Evolutionary conservation across 1,140 invertebrate species (phyloP), one percentile per base, ranked within the genome.

Genomic region (Pemphigus obesinymphae): DNA sequence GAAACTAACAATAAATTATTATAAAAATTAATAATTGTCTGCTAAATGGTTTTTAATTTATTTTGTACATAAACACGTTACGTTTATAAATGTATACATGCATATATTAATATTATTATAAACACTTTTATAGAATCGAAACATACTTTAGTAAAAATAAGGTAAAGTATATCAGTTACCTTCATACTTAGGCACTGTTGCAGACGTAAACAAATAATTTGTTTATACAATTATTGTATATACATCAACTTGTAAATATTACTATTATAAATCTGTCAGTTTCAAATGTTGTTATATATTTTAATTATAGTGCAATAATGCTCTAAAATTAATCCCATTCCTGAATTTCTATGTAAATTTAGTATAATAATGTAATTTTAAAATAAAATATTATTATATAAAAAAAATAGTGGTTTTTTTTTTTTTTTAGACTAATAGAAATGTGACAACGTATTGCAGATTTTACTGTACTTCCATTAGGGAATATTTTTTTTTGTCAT

Each of bases 291-390:
- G 43, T 26, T 73, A 17, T 53, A 55, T 37, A 55, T 13, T 53
- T 34, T 11, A 34, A 75, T 13, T 31, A 75, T 70, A 78, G 73
- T 58, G 13, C n/a, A 55, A 78, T 58, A 58, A 58, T 78, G 73
- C 23, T 58, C 1, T 17, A 3, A 55, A 58, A 58, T 55, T 58
- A 26, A 58, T 26, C 34, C 29, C 11, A 78, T 75, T 73, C 73
- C n/a, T 58, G n/a, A 78, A 78, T 78, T 23, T 55, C n/a, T 58
- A 58, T 78, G 37, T 78, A 55, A 58, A 45, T 78, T 78, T 78
- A 78, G 73, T n/a, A 58, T 40, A 5, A 58, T 20, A 26, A 37
- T 58, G 48, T 40, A 26, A 78, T 78, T 58, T 78, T 6, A 78
- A 78, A 78, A 29, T 58, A 78, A 78, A 55, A 48, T 13, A 43